phyloP scores from a whole-genome alignment of 2,113 vertebrate genomes.

The Percopsis transmontana region DNA sequence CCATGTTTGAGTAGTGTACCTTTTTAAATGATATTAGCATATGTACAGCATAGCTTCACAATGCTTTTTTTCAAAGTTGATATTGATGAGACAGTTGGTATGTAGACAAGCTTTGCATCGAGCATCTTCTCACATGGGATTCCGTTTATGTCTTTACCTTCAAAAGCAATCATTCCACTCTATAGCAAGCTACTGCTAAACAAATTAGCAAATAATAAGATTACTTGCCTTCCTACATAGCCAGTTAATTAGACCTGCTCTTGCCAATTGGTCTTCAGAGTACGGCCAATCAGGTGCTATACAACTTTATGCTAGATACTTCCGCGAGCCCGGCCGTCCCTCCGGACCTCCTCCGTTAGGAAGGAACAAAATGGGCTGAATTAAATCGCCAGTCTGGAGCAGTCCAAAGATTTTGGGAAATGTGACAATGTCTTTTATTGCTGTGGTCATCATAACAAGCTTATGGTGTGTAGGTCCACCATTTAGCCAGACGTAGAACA shows the following conservation, averaged over 20 bases:
- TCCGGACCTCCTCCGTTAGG: slow-evolving; percentile 21
- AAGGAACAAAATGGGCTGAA: background rate
- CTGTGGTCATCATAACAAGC: slow-evolving; percentile 57
- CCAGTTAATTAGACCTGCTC: slow-evolving; percentile 43
- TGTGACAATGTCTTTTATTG: slow-evolving; percentile 50
- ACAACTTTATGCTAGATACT: background rate
- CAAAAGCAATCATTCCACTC: slow-evolving; percentile 44
- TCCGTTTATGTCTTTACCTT: slow-evolving; percentile 38
- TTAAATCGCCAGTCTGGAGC: background rate
- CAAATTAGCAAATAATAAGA: slow-evolving; percentile 56
- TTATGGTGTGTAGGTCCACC: slow-evolving; percentile 54
- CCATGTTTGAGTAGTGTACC: no score
- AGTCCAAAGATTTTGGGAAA: slow-evolving; percentile 17
- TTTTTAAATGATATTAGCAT: no score
- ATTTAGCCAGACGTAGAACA: slow-evolving; percentile 54
- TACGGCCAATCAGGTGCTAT: slow-evolving; percentile 26
- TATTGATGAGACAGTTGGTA: no score
- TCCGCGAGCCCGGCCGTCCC: slow-evolving; percentile 20
- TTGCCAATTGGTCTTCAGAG: slow-evolving; percentile 43
- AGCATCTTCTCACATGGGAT: slow-evolving; percentile 19
- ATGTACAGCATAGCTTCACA: no score
- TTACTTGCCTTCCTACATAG: slow-evolving; percentile 31
- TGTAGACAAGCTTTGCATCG: no score
- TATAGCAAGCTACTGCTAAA: slow-evolving; percentile 43
- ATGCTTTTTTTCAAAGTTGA: no score